Evolutionary conservation across 2,113 vertebrate species (phyloP).

Genomic region (Condylura cristata): DNA sequence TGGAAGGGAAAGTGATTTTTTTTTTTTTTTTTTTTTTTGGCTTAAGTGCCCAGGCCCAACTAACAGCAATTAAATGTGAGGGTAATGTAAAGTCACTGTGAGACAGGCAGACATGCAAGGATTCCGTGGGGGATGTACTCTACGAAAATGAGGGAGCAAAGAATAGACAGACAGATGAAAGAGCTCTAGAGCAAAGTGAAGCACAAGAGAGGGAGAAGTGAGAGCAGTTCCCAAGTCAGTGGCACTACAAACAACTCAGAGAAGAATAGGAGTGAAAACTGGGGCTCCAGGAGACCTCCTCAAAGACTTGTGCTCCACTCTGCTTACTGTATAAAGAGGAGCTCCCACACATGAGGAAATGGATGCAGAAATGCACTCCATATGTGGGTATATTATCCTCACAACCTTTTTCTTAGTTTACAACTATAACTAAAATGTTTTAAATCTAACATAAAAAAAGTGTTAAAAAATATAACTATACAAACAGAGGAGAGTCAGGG

Average conservation of each 20-base stretch:
- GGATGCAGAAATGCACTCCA: background rate
- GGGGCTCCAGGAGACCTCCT: background rate
- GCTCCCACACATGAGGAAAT: background rate
- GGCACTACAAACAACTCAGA: background rate
- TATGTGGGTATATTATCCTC: background rate
- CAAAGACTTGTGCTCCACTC: background rate
- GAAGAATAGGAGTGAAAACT: no score
- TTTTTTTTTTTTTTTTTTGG: background rate
- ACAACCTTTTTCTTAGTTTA: background rate
- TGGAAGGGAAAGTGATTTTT: background rate
- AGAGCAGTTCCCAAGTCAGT: background rate
- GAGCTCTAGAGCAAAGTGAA: background rate
- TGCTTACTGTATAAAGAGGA: background rate
- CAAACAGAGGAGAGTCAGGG: background rate
- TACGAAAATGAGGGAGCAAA: background rate
- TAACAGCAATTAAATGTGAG: background rate
- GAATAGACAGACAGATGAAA: background rate
- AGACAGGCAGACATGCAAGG: background rate
- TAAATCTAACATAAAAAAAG: background rate
- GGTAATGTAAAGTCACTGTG: background rate
- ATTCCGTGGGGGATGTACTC: background rate
- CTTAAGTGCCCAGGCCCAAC: background rate
- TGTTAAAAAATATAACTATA: background rate
- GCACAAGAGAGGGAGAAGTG: background rate
- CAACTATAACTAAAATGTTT: background rate